A percentile compares a stretch with the other conserved stretches of the same genome.
Evolutionary conservation across 2,113 vertebrate species (phyloP).

Genomic region (Pollimyrus isidori): DNA sequence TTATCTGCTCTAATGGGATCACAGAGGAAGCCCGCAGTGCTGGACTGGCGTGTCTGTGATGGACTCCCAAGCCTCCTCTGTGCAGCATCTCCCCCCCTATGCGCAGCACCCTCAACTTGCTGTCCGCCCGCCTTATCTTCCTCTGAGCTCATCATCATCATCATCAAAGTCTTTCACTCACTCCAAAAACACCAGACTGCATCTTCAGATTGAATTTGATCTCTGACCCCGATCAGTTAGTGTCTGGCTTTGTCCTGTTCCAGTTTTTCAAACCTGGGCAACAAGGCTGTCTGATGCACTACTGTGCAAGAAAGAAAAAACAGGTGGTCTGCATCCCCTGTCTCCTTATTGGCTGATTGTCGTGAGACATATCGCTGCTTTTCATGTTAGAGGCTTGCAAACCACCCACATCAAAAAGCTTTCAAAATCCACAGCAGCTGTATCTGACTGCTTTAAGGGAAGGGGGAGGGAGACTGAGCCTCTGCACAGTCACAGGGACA

Average conservation of each 20-base stretch:
- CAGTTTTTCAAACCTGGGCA: neutral
- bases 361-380: neutral
- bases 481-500: neutral
- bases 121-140: neutral
- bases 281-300: neutral
- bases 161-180: neutral
- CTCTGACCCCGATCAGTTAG: neutral
- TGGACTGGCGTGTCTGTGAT: neutral
- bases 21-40: neutral
- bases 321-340: neutral
- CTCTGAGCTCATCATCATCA: neutral
- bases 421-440: neutral
- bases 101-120: neutral
- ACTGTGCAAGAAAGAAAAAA: neutral
- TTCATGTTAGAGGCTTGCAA: neutral
- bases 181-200: neutral
- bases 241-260: neutral
- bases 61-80: neutral
- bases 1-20: slow-evolving; percentile 1
- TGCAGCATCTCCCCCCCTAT: neutral
- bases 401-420: neutral
- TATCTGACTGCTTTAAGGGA: too few species aligned
- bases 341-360: neutral
- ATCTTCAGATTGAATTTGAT: neutral
- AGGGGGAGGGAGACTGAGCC: neutral